Base-by-base conservation (phyloP, 2,113 vertebrate genomes). In the Anolis sagrei region DNA sequence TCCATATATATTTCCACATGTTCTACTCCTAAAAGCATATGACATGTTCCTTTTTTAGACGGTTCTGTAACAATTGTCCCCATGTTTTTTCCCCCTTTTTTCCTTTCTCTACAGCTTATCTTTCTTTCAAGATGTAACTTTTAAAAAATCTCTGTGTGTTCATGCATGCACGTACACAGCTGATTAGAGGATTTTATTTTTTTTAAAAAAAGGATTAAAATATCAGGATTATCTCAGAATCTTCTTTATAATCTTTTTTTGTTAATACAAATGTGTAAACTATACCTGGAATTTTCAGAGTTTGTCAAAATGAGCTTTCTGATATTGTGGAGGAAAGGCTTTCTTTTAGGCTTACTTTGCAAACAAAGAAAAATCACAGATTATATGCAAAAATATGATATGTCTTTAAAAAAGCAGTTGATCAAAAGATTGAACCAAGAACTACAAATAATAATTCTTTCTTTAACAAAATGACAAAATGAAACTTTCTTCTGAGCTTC, bases 1-100 rank as follows among this genome's bases (percentile, higher is more conserved):
- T 90, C 34, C 36, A 81, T 76, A 87, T 70, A n/a, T 48, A 66
- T 74, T 64, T 86, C 75, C 86, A 16, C 81, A 18, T 90, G 91
- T 87, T 91, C 90, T 84, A 86, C 78, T 29, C 70, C 0, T 2
- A 87, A 87, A 29, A 79, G 44, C 74, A 54, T 34, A 68, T 82
- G 81, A 91, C 34, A 81, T 25, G 29, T 89, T 81, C n/a, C 51
- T 48, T 73, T 84, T 84, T 84, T 66, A 19, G 34, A 27, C n/a
- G 64, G 13, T 25, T 66, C 87, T 90, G 82, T 79, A 72, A 78
- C 39, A 2, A 0, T 1, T 70, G 3, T 73, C 27, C 16, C 66
- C 36, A 6, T 85, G 11, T 51, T 86, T 3, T 81, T 91, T 62
- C 51, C 89, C n/a, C 7, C 10, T 21, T 23, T 32, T 34, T 39